Evolutionary conservation across 1,140 invertebrate genomes (phyloP).

Genomic region (Ephestia elutella): DNA sequence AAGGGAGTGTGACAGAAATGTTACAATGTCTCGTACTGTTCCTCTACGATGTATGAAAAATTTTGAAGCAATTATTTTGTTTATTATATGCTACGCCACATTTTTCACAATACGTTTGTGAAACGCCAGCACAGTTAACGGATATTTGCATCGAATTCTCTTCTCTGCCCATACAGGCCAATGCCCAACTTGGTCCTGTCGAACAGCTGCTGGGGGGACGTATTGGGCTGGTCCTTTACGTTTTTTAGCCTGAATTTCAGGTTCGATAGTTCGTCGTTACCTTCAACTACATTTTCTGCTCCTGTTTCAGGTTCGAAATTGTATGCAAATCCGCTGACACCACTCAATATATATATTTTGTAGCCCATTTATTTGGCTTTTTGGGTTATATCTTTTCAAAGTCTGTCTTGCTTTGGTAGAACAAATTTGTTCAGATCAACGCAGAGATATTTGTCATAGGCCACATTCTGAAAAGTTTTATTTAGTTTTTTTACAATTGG

Average conservation of each 20-base stretch:
- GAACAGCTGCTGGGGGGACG: too few species aligned
- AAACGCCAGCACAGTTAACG: constrained; percentile 28
- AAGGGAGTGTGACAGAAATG: too few species aligned
- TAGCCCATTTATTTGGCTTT: constrained; percentile 33
- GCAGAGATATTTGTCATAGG: constrained; percentile 26
- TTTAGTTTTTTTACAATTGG: constrained; percentile 12
- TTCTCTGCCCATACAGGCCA: constrained; percentile 35
- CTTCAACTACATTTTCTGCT: constrained; percentile 23
- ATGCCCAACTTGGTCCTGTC: too few species aligned
- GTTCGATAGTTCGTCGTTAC: too few species aligned
- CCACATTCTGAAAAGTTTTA: constrained; percentile 10
- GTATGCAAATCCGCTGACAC: constrained; percentile 47
- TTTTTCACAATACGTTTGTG: constrained; percentile 26
- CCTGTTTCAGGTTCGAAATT: constrained; percentile 47
- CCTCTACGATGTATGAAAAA: too few species aligned
- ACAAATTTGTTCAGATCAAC: constrained; percentile 51
- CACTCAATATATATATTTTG: constrained; percentile 50
- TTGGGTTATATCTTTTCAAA: constrained; percentile 52
- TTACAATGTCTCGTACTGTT: too few species aligned
- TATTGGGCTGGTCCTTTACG: too few species aligned
- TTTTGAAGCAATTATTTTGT: too few species aligned
- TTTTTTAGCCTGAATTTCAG: too few species aligned
- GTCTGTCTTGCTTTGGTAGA: constrained; percentile 44
- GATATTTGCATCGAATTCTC: constrained; percentile 32
- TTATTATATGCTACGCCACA: constrained; percentile 26